A percentile compares a stretch with the other conserved stretches of the same genome.
phyloP scores from a whole-genome alignment of 2,888 invertebrate genomes.

The Loripinus fragilis region DNA sequence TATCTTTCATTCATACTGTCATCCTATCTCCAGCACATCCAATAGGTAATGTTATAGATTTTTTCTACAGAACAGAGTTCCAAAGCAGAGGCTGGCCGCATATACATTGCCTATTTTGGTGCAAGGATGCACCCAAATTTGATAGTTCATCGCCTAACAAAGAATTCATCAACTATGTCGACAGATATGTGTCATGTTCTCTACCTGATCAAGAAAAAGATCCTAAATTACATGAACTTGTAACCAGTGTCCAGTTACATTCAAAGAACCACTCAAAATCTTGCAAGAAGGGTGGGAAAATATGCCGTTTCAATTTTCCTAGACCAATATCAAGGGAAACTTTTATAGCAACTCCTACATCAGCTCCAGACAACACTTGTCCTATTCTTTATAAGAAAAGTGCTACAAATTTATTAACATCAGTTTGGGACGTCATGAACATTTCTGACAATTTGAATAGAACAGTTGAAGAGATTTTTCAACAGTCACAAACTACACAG shows the following conservation, averaged over 20 bases:
- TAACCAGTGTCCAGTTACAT: constrained; percentile 51
- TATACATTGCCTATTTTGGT: constrained; percentile 41
- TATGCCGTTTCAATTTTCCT: constrained; percentile 51
- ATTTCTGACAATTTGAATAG: neutral
- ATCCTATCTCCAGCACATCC: constrained; percentile 42
- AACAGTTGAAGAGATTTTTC: constrained; percentile 25
- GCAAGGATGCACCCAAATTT: constrained; percentile 36
- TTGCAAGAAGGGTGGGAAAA: constrained; percentile 44
- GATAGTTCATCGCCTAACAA: constrained; percentile 28
- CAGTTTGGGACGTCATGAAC: constrained; percentile 24
- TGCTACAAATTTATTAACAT: constrained; percentile 22
- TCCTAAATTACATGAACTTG: constrained; percentile 44
- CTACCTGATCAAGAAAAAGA: constrained; percentile 40
- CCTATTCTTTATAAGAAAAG: constrained; percentile 13
- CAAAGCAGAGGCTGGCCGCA: constrained; percentile 43
- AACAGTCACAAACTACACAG: constrained; percentile 11
- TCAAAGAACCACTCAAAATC: constrained; percentile 53
- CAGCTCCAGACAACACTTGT: constrained; percentile 19
- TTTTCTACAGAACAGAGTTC: constrained; percentile 42
- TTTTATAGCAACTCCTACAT: constrained; percentile 28
- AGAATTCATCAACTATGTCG: constrained; percentile 38
- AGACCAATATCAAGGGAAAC: constrained; percentile 43
- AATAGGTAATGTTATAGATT: constrained; percentile 46
- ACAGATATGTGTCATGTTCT: constrained; percentile 45
- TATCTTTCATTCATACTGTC: constrained; percentile 37